These are phyloP conservation scores for Mercenaria mercenaria DNA, from an alignment of 1,140 invertebrate genomes.

Conservation along the genomic window DNA sequence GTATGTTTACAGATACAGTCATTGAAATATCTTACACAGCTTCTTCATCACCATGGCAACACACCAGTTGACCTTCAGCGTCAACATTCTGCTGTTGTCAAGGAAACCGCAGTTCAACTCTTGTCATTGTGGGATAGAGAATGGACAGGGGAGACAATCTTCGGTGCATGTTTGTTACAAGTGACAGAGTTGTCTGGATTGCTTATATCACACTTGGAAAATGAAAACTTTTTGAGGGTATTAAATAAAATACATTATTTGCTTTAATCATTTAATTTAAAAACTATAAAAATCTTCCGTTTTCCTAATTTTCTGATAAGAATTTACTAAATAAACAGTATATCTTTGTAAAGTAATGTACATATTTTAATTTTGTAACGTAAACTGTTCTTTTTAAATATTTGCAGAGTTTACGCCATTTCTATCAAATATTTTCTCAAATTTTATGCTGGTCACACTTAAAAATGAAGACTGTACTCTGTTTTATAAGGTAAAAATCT, in stretches of 20 bases:
- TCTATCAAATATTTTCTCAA: no score
- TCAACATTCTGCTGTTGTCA: neutral
- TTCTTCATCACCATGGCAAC: neutral
- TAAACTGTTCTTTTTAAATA: no score
- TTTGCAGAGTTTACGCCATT: no score
- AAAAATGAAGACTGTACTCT: no score
- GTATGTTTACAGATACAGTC: neutral
- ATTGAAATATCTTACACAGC: neutral
- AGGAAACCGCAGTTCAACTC: neutral
- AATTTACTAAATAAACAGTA: no score
- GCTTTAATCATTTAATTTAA: no score
- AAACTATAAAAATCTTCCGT: no score
- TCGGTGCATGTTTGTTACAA: constrained; percentile 12
- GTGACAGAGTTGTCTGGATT: constrained; percentile 39
- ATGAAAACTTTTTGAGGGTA: constrained; percentile 33
- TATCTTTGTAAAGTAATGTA: no score
- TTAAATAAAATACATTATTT: neutral
- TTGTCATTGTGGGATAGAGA: constrained; percentile 8
- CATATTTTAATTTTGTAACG: no score
- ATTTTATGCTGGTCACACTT: no score
- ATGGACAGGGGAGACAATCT: constrained; percentile 49
- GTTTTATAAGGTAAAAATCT: no score
- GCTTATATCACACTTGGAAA: neutral
- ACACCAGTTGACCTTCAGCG: neutral
- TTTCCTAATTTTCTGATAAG: no score